Conservation (phyloP, 2,113 vertebrate genomes). For the Heterotis niloticus region DNA sequence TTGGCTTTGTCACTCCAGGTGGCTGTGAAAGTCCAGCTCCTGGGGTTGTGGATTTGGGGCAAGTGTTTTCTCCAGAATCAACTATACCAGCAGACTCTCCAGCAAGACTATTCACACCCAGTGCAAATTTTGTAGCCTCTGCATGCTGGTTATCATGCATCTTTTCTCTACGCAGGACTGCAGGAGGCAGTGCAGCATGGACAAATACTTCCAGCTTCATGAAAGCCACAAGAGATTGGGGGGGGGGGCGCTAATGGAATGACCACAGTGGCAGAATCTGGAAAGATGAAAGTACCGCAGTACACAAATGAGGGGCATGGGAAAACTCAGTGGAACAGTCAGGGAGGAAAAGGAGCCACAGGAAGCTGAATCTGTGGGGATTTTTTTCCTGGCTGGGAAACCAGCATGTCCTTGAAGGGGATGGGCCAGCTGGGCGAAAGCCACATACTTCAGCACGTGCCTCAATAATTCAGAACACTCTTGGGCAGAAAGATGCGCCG, state of each 20-base stretch:
- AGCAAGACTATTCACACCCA: not conserved
- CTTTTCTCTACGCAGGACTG: not conserved
- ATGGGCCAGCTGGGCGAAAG: not conserved
- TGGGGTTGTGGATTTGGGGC: no score
- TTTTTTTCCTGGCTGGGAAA: not conserved
- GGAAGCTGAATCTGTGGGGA: not conserved
- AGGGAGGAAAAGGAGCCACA: not conserved
- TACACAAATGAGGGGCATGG: not conserved
- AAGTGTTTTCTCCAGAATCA: no score
- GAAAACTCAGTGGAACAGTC: not conserved
- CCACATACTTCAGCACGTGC: conserved; percentile 24
- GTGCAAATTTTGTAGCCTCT: conserved; percentile 4
- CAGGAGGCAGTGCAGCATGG: not conserved
- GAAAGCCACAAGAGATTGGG: not conserved
- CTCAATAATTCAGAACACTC: conserved; percentile 52
- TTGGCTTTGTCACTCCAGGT: no score
- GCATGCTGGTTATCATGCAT: not conserved
- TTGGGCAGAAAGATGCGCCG: conserved; percentile 36
- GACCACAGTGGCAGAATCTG: not conserved
- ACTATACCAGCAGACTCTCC: not conserved
- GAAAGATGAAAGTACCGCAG: not conserved
- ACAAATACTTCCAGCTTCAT: not conserved
- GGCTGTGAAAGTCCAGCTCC: no score
- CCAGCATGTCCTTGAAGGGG: not conserved
- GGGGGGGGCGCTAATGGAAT: not conserved